Evolutionary conservation across 23 tunicate genomes (phyloP), one percentile per base, ranked within the genome.

Genomic region (Diplosoma virens): DNA sequence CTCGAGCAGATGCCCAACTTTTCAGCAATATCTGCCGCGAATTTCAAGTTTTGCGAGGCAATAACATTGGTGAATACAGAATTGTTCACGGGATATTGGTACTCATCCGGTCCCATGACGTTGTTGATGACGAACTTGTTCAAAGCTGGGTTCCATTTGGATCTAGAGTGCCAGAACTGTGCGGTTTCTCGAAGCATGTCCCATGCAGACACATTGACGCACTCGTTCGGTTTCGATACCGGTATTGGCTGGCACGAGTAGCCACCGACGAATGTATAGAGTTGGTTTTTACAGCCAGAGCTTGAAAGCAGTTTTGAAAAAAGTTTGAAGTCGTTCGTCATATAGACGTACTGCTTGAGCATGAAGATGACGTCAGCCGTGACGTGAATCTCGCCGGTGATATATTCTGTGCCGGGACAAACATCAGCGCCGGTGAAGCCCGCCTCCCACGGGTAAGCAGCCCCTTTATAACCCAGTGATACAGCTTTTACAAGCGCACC

Each of bases 21-120:
- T 2, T 46, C 47, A 23, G 97, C 90, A 30, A 79, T 79, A 11
- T 84, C 86, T 3, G 79, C 71, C 2, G 97, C 89, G 74, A 90
- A 90, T 21, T 64, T 34, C 0, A 90, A 25, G 45, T 58, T 79
- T 66, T 79, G 73, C n/a, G 72, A 25, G 0, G 86, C 97, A 25
- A 78, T 67, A 14, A 53, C 86, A 64, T 90, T 90, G 1, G 97
- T 90, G 55, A 84, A 90, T n/a, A 82, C 97, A 0, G 97, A 90
- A 67, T 90, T 90, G 48, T 90, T 84, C 2, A 90, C 89, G 25
- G 82, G 82, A 7, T 65, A 67, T 50, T 90, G 71, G 58, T 65
- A 90, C 50, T 90, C 97, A 64, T 90, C 97, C 5, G 97, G 97
- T 2, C 97, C 97, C 97, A 90, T 90, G 78, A 90, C 90, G 25